Base-by-base conservation (phyloP, 1,140 invertebrate species). In the Drosophila nannoptera region DNA sequence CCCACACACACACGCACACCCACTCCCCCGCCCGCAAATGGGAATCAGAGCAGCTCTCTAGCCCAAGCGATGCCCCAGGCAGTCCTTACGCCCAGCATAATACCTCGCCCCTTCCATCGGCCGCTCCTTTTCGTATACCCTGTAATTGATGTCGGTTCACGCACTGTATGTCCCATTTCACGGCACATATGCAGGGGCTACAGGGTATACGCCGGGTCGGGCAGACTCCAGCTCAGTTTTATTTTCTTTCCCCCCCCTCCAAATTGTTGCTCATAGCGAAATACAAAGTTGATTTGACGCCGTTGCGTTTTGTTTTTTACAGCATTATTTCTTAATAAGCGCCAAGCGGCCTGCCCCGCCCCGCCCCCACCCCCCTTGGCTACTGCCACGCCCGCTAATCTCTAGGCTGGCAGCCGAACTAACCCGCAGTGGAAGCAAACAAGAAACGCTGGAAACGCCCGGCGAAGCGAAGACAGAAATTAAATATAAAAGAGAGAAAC, bases 401-500 rank as follows among this genome's bases (percentile, higher is more conserved):
- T 32, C 14, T 61, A 77, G 56, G 54, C 22, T 3, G 22, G 1
- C 22, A 22, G 22, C 7, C n/a, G 29, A 43, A 63, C 61, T 65
- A 73, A 60, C 50, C 63, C 59, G 48, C 22, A 64, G 45, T 5
- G 4, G 38, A 55, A 29, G 8, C 7, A 29, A 43, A 22, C 11
- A 42, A 35, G 31, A 33, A 38, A 9, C 2, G 22, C 22, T 22
- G 1, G 22, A 22, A 52, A 43, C 5, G 40, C 40, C 7, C n/a
- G 40, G 59, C 33, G 48, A 45, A 73, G 69, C 65, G 61, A 76
- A 84, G 73, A 71, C 80, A 84, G 77, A 84, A 84, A 84, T 84
- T 84, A 84, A 86, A 86, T 86, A 86, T 43, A 86, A 81, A 86
- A 86, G 82, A 77, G 81, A 86, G 70, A 67, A 86, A 86, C 81